These are phyloP conservation scores for Halocaridina rubra DNA, from an alignment of 2,888 invertebrate genomes.

Conservation along the genomic window DNA sequence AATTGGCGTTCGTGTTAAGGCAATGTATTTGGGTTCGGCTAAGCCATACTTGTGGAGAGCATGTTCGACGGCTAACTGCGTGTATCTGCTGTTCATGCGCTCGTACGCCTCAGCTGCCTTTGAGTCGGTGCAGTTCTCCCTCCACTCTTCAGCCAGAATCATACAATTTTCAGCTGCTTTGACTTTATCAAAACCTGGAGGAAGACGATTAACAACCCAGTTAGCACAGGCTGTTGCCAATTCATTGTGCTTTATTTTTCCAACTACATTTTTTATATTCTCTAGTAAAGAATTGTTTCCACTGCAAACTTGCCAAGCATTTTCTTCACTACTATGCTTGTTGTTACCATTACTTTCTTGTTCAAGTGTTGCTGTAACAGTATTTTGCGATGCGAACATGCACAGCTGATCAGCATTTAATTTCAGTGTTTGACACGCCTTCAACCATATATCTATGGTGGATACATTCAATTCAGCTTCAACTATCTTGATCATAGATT, in stretches of 20 bases:
- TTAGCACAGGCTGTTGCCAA: constrained; percentile 54
- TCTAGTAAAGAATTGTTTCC: constrained; percentile 36
- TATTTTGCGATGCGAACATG: constrained; percentile 54
- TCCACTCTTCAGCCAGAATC: constrained; percentile 39
- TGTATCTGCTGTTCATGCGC: constrained; percentile 22
- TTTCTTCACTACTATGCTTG: not conserved
- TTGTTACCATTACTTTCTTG: not conserved
- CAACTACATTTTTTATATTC: constrained; percentile 24
- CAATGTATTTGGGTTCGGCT: constrained; percentile 43
- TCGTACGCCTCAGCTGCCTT: constrained; percentile 13
- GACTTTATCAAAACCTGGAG: constrained; percentile 57
- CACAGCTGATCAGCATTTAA: constrained; percentile 51
- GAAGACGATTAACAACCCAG: constrained; percentile 53
- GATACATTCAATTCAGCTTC: constrained; percentile 49
- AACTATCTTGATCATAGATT: constrained; percentile 44
- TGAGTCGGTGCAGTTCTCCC: not conserved
- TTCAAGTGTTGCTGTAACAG: constrained; percentile 31
- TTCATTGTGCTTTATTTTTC: constrained; percentile 45
- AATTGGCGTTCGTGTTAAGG: constrained; percentile 32
- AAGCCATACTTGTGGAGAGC: constrained; percentile 52
- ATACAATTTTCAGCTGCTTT: constrained; percentile 34
- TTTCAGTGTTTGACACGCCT: constrained; percentile 34
- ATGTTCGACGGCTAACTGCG: constrained; percentile 55
- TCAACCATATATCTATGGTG: constrained; percentile 54
- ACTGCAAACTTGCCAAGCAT: constrained; percentile 48